phyloP scores from a whole-genome alignment of 1,140 invertebrate genomes.

The Drosophila willistoni region DNA sequence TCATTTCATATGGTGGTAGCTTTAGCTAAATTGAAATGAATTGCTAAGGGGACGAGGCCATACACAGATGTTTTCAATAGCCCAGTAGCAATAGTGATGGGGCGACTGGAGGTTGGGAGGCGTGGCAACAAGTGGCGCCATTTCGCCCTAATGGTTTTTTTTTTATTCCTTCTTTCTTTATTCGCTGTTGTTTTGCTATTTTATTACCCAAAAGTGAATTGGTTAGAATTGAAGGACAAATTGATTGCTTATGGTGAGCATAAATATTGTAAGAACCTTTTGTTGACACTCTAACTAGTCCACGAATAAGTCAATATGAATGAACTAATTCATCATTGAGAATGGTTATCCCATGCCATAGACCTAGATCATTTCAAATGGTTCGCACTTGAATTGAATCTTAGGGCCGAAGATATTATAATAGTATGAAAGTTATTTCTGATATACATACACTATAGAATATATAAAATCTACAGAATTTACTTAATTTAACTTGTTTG shows the following conservation, averaged over 20 bases:
- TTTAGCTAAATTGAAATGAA: conserved; percentile 52
- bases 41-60: conserved; percentile 29
- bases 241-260: conserved; percentile 2
- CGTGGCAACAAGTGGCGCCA: conserved; percentile 21
- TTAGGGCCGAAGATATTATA: no score
- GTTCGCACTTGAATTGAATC: no score
- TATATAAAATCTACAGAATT: no score
- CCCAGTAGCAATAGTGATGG: neutral
- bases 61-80: neutral
- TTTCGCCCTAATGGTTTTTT: conserved; percentile 12
- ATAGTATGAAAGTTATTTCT: no score
- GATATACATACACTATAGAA: no score
- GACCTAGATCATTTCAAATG: no score
- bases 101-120: neutral
- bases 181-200: conserved; percentile 1
- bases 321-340: no score
- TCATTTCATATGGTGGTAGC: conserved; percentile 29
- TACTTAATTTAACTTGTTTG: no score
- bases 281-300: neutral
- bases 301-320: no score
- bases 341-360: no score
- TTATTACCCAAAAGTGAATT: conserved; percentile 2
- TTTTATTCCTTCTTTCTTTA: neutral
- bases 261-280: neutral
- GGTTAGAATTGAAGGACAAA: conserved; percentile 5